Evolutionary conservation across 1,140 invertebrate species (phyloP).

Genomic region (Araneus ventricosus): DNA sequence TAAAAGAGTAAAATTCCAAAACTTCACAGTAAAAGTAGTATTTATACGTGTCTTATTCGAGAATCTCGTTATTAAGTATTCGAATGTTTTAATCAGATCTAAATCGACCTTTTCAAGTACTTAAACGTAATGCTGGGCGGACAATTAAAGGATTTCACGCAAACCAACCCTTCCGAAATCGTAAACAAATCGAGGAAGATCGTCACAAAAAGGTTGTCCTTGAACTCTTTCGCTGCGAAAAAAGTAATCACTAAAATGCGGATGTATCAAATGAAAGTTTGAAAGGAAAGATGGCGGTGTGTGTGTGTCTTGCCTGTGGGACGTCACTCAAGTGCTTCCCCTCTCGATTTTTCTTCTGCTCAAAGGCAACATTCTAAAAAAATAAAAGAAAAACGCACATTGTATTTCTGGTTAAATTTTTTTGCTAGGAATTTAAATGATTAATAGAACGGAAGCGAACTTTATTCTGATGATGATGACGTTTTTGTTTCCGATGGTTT

Average conservation of each 20-base stretch:
- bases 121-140: background rate
- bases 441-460: too few relatives aligned
- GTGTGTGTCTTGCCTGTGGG: background rate
- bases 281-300: conserved; percentile 2
- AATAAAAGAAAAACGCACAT: too few relatives aligned
- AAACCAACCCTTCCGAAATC: conserved; percentile 8
- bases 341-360: background rate
- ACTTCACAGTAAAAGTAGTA: too few relatives aligned
- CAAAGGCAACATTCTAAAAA: background rate
- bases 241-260: conserved; percentile 31
- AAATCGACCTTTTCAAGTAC: background rate
- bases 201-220: background rate
- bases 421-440: too few relatives aligned
- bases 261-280: conserved; percentile 60
- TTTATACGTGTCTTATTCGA: too few relatives aligned
- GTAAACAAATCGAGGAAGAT: conserved; percentile 43
- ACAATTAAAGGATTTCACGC: conserved; percentile 17
- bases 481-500: too few relatives aligned
- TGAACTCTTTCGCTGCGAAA: conserved; percentile 25
- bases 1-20: too few relatives aligned
- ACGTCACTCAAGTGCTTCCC: conserved; percentile 1
- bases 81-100: too few relatives aligned
- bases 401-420: too few relatives aligned
- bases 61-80: too few relatives aligned
- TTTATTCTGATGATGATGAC: too few relatives aligned